phyloP scores from a whole-genome alignment of 2,888 invertebrate species.

The Synergus japonicus region DNA sequence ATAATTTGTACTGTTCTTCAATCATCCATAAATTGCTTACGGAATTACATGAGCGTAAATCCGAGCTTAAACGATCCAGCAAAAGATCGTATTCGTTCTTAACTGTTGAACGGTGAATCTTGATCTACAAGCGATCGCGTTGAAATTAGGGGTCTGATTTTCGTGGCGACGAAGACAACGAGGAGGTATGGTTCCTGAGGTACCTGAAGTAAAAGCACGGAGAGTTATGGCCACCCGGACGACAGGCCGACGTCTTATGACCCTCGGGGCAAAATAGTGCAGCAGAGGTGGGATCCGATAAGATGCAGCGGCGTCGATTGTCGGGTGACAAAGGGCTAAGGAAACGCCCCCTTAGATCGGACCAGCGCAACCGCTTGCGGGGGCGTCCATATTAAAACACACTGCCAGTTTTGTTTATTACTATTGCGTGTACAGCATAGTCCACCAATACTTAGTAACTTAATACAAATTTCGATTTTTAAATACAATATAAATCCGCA shows the following conservation, averaged over 20 bases:
- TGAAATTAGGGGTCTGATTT: conserved; percentile 46
- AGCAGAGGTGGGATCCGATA: conserved; percentile 58
- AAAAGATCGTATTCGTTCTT: conserved; percentile 28
- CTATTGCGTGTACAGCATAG: conserved; percentile 53
- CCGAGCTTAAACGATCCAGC: background rate
- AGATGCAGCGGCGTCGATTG: conserved; percentile 69
- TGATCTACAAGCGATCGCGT: conserved; percentile 42
- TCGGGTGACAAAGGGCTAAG: conserved; percentile 74
- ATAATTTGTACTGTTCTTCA: background rate
- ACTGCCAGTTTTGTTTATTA: conserved; percentile 65
- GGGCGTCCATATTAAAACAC: conserved; percentile 73
- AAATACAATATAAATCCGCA: background rate
- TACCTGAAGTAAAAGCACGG: conserved; percentile 51
- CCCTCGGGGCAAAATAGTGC: conserved; percentile 27
- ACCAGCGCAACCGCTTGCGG: conserved; percentile 71
- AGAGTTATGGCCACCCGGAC: conserved; percentile 64
- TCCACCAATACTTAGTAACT: background rate
- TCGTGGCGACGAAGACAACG: conserved; percentile 52
- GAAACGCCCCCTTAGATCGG: conserved; percentile 72
- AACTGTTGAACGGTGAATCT: conserved; percentile 47
- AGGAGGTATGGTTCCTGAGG: conserved; percentile 11
- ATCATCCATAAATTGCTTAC: background rate
- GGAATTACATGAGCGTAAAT: conserved; percentile 14
- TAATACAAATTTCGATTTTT: background rate
- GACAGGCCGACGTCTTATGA: conserved; percentile 46